Base-by-base conservation (phyloP, 2,113 vertebrate genomes). In the Periophthalmodon schlosseri region DNA sequence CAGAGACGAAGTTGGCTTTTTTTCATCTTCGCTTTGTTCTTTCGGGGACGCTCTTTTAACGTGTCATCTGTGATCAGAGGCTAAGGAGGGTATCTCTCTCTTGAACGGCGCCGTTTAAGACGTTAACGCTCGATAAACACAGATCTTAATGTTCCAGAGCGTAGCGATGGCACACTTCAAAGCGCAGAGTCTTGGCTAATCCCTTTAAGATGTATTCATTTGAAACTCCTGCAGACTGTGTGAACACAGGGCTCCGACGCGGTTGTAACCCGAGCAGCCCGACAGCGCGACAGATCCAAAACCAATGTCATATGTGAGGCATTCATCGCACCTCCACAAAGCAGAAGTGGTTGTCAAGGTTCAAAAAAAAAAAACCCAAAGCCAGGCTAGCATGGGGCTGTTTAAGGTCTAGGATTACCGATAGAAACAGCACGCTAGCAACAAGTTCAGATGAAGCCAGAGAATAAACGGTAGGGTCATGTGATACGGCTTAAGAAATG, bases 301-400 rank as follows among this genome's bases (percentile, higher is more conserved):
- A 56, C 72, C 68, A 18, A 75, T 63, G 66, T 75, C 69, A 65
- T 39, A 69, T 81, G 76, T 47, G 74, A 81, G 70, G 73, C 78
- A 52, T 75, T 44, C 78, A 56, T 68, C 74, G 50, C 34, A 87
- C 49, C 69, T 68, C 68, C 63, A 56, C 39, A 66, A 56, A 69
- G 60, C 63, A 79, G 75, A 83, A 75, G 69, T 70, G 66, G 66
- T 76, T 77, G 76, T 73, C 63, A 74, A 44, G 76, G 66, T 84
- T 81, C 79, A 58, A 10, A 44, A 44, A 39, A 39, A 39, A 39
- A 44, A 44, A 44, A 70, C 34, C 33, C 39, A 56, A 70, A 75
- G 58, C 36, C 68, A 14, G 60, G 52, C 65, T 78, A 13, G 56
- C 54, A 4, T 47, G 52, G 61, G 50, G 58, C 69, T 33, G 77